Evolutionary conservation across 2,888 invertebrate species (phyloP), one percentile per base, ranked within the genome.

Genomic region (Pantelozetes paolii): DNA sequence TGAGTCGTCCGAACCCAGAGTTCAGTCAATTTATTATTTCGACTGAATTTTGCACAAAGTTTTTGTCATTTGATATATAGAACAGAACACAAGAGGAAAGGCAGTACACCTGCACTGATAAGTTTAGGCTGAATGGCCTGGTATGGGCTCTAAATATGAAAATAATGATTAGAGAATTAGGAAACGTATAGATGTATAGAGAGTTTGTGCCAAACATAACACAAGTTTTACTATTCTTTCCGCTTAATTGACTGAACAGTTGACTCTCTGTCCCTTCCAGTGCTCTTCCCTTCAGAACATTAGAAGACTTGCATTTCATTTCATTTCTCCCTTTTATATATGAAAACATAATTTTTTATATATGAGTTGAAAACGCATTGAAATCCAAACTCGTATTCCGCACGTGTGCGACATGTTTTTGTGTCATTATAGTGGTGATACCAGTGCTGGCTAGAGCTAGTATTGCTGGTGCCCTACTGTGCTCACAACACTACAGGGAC

Each of bases 321-420:
- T 69, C 13, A 69, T 42, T 69, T 69, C 69, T 69, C 69, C 45
- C 69, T 69, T 69, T 69, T 42, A 69, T 67, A 20, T 23, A 69
- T 5, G 32, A 32, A 42, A 20, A 67, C 40, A 67, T 40, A 11
- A 69, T 45, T 69, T 40, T 69, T 42, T 69, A 69, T 69, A 69
- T 69, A 42, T 45, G 42, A 42, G 69, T 64, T 1, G 20, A 64
- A 42, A 40, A 64, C 23, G 36, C 40, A 64, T 30, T 64, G 36
- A 64, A 40, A 64, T 64, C 36, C 28, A 45, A 32, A 64, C 69
- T 69, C 69, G 69, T 69, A 69, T 69, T 69, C 45, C 69, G 69
- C 69, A 69, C 69, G 69, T 69, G 69, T 28, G 42, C 69, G 42
- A 40, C 62, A 36, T 69, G 69, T 69, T 69, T 50, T 69, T 45